phyloP scores from a whole-genome alignment of 2,888 invertebrate genomes.

The Drosophila sordidula region DNA sequence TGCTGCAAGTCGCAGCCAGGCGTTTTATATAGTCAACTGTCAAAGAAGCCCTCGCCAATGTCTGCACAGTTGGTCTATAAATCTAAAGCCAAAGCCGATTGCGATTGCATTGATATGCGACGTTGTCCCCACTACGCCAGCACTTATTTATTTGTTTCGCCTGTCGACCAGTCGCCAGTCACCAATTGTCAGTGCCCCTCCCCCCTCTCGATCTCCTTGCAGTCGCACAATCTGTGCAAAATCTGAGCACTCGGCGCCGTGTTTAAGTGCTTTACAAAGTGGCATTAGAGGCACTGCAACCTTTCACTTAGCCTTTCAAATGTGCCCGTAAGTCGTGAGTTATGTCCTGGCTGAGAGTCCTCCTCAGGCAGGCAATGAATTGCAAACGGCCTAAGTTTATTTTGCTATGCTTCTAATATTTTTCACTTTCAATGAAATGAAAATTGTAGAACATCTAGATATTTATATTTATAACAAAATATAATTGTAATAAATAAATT shows the following conservation, averaged over 20 bases:
- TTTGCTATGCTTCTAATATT: background rate
- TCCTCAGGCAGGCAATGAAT: slow-evolving; percentile 15
- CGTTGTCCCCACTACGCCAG: slow-evolving; percentile 48
- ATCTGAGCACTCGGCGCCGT: slow-evolving; percentile 44
- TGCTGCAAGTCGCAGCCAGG: slow-evolving; percentile 37
- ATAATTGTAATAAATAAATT: too few relatives aligned
- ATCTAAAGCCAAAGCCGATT: slow-evolving; percentile 75
- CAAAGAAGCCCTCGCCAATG: slow-evolving; percentile 18
- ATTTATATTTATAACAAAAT: too few relatives aligned
- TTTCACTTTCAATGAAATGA: background rate
- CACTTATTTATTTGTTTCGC: slow-evolving; percentile 69
- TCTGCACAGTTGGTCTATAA: slow-evolving; percentile 61
- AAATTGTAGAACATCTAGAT: too few relatives aligned
- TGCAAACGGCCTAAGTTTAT: slow-evolving; percentile 5
- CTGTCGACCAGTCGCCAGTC: slow-evolving; percentile 25
- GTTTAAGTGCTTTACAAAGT: slow-evolving; percentile 54
- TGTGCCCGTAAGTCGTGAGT: slow-evolving; percentile 42
- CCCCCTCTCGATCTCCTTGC: background rate
- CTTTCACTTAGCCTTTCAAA: slow-evolving; percentile 55
- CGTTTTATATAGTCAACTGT: slow-evolving; percentile 46
- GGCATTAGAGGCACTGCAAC: slow-evolving; percentile 51
- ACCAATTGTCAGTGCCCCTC: too few relatives aligned
- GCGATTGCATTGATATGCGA: slow-evolving; percentile 74
- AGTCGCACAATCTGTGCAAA: slow-evolving; percentile 42
- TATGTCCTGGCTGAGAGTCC: slow-evolving; percentile 38